Evolutionary conservation across 2,888 invertebrate species (phyloP).

Genomic region (Volucella zonaria): DNA sequence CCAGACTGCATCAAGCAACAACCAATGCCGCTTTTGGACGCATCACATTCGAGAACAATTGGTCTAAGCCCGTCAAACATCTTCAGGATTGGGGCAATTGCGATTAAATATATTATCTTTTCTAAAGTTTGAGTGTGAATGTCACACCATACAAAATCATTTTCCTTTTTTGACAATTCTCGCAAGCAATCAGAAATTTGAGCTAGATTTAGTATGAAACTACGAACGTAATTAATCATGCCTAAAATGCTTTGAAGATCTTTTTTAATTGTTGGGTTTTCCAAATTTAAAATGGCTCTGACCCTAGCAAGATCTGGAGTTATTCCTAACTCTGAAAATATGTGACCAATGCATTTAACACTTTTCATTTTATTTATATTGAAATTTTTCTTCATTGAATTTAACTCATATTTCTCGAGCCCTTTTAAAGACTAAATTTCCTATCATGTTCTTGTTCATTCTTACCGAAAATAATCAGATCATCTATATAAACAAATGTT

Average conservation of each 20-base stretch:
- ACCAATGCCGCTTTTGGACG: slow-evolving; percentile 67
- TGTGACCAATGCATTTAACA: too few species aligned
- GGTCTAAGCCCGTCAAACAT: slow-evolving; percentile 56
- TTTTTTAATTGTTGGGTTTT: slow-evolving; percentile 30
- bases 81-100: slow-evolving; percentile 29
- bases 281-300: too few species aligned
- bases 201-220: slow-evolving; percentile 51
- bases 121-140: slow-evolving; percentile 36
- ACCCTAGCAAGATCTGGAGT: too few species aligned
- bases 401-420: too few species aligned
- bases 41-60: slow-evolving; percentile 66
- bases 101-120: slow-evolving; percentile 52
- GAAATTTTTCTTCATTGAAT: too few species aligned
- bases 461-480: slow-evolving; percentile 72
- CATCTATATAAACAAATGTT: slow-evolving; percentile 78
- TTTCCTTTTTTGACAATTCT: slow-evolving; percentile 58
- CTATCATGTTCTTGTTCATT: slow-evolving; percentile 70
- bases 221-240: slow-evolving; percentile 66
- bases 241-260: slow-evolving; percentile 53
- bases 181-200: slow-evolving; percentile 26
- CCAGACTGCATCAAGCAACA: slow-evolving; percentile 62
- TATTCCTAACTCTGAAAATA: too few species aligned
- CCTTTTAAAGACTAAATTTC: slow-evolving; percentile 70
- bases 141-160: slow-evolving; percentile 39
- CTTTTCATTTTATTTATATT: too few species aligned